These are phyloP conservation scores for Drosophila virilis DNA, from an alignment of 1,140 invertebrate genomes.

Conservation along the genomic window DNA sequence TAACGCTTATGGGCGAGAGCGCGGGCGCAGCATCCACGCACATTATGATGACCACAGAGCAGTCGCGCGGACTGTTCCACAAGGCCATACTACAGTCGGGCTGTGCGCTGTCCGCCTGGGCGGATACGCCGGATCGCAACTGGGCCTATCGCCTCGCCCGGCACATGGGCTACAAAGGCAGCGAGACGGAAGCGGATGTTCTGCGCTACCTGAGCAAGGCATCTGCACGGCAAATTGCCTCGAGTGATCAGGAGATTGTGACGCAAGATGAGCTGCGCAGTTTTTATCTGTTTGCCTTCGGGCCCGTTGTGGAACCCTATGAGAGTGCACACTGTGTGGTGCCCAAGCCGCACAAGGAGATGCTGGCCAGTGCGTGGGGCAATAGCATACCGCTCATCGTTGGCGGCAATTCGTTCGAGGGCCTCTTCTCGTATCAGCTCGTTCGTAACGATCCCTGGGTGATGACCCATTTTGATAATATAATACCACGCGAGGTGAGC, in stretches of 20 bases:
- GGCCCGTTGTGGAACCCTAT: constrained; percentile 74
- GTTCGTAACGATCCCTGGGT: constrained; percentile 44
- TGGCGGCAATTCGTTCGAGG: constrained; percentile 82
- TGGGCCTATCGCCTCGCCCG: constrained; percentile 61
- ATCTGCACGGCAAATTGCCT: constrained; percentile 85
- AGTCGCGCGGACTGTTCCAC: constrained; percentile 84
- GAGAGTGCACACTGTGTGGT: constrained; percentile 63
- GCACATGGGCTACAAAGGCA: constrained; percentile 68
- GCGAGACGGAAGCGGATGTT: constrained; percentile 61
- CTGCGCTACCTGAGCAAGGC: constrained; percentile 45
- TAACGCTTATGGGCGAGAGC: constrained; percentile 85
- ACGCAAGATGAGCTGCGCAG: constrained; percentile 55
- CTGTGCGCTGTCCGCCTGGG: constrained; percentile 84
- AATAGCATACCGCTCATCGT: constrained; percentile 84
- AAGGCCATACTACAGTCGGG: constrained; percentile 86
- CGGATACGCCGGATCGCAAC: constrained; percentile 41
- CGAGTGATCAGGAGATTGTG: constrained; percentile 56
- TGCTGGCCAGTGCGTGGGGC: constrained; percentile 64
- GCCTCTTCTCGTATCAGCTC: constrained; percentile 61
- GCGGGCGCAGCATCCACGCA: constrained; percentile 84
- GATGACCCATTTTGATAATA: constrained; percentile 53
- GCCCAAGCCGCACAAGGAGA: constrained; percentile 54
- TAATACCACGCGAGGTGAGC: constrained; percentile 62
- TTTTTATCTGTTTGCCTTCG: constrained; percentile 59
- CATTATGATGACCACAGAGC: constrained; percentile 86